Evolutionary conservation across 2,888 invertebrate species (phyloP).

Genomic region (Cistogaster globosa): DNA sequence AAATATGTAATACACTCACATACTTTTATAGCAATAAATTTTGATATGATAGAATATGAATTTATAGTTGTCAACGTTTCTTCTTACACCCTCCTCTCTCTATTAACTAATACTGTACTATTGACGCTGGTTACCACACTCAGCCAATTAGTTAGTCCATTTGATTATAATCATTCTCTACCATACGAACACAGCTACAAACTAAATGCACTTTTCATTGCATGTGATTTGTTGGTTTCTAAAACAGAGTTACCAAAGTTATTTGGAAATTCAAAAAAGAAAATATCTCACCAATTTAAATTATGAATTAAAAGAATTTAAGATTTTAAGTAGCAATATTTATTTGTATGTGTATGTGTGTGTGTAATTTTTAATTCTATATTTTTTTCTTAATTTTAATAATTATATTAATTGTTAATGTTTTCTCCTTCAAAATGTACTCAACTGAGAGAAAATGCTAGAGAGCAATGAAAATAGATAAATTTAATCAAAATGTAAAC

Average conservation of each 20-base stretch:
- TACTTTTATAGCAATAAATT: conserved; percentile 9
- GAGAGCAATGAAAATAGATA: conserved; percentile 44
- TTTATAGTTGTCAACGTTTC: conserved; percentile 16
- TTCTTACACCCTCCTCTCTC: background rate
- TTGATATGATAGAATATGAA: conserved; percentile 56
- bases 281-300: background rate
- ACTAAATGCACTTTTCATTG: conserved; percentile 47
- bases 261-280: background rate
- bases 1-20: conserved; percentile 44
- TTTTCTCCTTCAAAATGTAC: background rate
- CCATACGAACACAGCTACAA: conserved; percentile 1
- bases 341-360: too few species aligned
- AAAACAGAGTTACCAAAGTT: conserved; percentile 40
- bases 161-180: conserved; percentile 48
- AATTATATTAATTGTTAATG: conserved; percentile 20
- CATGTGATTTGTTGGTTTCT: conserved; percentile 17
- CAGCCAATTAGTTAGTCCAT: conserved; percentile 37
- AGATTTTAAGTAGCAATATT: too few species aligned
- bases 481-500: conserved; percentile 59
- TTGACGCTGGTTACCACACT: background rate
- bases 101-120: conserved; percentile 1
- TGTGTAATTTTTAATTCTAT: too few species aligned
- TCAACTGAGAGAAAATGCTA: conserved; percentile 28
- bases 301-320: too few species aligned
- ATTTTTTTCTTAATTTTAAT: background rate